Conservation (phyloP, 64 coral and sea anemone species). For the Astreopora myriophthalma region DNA sequence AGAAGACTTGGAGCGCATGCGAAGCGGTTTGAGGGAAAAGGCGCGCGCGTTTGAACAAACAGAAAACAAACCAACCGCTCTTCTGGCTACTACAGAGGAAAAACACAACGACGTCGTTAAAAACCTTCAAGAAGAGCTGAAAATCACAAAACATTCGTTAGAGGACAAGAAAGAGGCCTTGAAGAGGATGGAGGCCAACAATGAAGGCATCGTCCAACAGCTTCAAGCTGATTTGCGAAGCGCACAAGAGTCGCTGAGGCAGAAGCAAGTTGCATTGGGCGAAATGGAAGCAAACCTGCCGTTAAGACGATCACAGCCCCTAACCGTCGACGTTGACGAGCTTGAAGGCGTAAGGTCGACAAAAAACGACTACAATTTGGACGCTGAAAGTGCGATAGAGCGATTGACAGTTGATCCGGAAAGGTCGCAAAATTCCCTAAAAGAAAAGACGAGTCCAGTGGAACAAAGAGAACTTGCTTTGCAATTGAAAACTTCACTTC, state of each 20-base stretch:
- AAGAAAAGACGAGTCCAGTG: neutral
- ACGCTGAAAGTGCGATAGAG: neutral
- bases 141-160: too few relatives aligned
- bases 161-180: neutral
- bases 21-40: neutral
- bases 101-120: neutral
- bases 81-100: neutral
- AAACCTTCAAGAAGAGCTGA: neutral
- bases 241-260: neutral
- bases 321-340: neutral
- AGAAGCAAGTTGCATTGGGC: neutral
- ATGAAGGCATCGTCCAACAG: neutral
- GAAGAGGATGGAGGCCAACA: neutral
- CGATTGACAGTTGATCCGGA: neutral
- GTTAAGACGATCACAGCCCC: neutral
- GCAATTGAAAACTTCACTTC: neutral
- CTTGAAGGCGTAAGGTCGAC: neutral
- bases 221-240: neutral
- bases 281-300: neutral
- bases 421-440: neutral
- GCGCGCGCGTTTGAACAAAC: neutral
- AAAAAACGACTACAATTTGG: neutral
- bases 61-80: neutral
- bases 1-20: neutral
- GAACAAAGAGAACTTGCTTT: neutral